Conservation (phyloP, 2,113 vertebrate species). For the Lota lota region DNA sequence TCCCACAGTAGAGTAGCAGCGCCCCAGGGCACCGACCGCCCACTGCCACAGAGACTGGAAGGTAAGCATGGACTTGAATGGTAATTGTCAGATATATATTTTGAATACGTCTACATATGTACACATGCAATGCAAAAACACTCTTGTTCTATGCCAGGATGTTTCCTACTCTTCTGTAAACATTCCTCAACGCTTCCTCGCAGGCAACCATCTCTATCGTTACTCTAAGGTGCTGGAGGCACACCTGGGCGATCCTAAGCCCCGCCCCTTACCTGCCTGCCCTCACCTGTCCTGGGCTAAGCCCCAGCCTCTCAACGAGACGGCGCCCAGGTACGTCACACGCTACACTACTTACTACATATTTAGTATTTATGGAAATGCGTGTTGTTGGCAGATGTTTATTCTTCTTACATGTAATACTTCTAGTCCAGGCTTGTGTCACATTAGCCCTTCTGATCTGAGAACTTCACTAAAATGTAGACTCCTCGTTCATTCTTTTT, state of each 20-base stretch:
- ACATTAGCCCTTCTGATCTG: too few species aligned
- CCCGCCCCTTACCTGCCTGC: slow-evolving; percentile 91
- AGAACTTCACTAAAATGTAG: too few species aligned
- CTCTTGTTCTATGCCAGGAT: too few species aligned
- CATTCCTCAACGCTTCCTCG: background rate
- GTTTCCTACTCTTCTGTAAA: background rate
- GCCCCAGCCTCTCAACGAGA: slow-evolving; percentile 96
- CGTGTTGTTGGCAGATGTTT: too few species aligned
- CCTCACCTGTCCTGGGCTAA: slow-evolving; percentile 98
- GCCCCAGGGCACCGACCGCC: slow-evolving; percentile 73
- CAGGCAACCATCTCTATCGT: slow-evolving; percentile 96
- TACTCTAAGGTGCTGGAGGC: slow-evolving; percentile 97
- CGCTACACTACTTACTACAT: too few species aligned
- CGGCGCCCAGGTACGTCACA: slow-evolving; percentile 84
- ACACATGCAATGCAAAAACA: background rate
- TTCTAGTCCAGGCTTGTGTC: too few species aligned
- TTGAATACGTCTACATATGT: too few species aligned
- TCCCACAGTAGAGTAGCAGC: slow-evolving; percentile 84
- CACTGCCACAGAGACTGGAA: slow-evolving; percentile 89
- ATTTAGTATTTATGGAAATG: too few species aligned
- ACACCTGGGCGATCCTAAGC: slow-evolving; percentile 90
- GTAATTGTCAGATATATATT: too few species aligned
- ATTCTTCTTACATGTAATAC: too few species aligned
- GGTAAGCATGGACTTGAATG: slow-evolving; percentile 70
- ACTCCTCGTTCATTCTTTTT: too few species aligned